Evolutionary conservation across 2,113 vertebrate species (phyloP).

Genomic region (Sylvia atricapilla): DNA sequence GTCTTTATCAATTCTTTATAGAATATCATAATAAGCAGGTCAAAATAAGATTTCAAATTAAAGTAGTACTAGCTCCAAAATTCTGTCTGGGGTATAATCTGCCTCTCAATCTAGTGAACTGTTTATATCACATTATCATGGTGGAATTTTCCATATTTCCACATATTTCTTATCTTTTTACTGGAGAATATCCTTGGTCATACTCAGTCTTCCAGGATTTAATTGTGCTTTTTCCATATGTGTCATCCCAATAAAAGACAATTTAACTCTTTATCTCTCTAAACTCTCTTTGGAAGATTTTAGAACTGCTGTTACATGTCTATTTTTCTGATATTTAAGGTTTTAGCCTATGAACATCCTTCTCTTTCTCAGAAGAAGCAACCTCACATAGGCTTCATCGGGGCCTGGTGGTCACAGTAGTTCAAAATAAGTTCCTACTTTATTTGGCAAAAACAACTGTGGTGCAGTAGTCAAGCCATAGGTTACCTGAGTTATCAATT

Average conservation of each 20-base stretch:
- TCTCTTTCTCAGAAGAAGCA: not conserved
- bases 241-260: not conserved
- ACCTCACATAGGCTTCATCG: not conserved
- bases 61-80: not conserved
- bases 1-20: not conserved
- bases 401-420: not conserved
- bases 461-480: slow-evolving; percentile 32
- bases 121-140: not conserved
- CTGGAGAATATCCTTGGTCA: not conserved
- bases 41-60: not conserved
- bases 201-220: not conserved
- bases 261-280: not conserved
- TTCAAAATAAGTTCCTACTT: slow-evolving; percentile 35
- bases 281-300: not conserved
- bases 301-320: not conserved
- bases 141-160: not conserved
- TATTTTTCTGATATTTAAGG: not conserved
- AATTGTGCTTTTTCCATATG: not conserved
- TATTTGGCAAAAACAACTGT: slow-evolving; percentile 65
- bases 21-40: not conserved
- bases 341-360: not conserved
- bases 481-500: not conserved
- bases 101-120: not conserved
- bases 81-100: not conserved
- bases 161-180: not conserved